phyloP scores from a whole-genome alignment of 2,888 invertebrate species.

The Smittia sp. region DNA sequence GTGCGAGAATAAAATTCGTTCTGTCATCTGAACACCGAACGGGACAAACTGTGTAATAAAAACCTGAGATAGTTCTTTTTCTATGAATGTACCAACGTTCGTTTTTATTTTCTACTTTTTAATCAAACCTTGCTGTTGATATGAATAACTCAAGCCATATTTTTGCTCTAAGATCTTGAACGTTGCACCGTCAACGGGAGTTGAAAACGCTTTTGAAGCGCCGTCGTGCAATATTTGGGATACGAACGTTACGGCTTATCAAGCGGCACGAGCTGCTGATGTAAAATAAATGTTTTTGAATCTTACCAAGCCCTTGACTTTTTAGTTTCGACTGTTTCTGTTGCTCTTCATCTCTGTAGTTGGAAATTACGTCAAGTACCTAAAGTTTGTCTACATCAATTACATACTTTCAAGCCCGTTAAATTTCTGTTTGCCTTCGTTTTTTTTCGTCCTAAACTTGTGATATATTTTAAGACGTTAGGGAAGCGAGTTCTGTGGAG shows the following conservation, averaged over 20 bases:
- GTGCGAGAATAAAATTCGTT: background rate
- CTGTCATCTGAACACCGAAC: background rate
- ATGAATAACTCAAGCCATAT: background rate
- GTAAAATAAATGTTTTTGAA: slow-evolving; percentile 1
- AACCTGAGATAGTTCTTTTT: slow-evolving; percentile 7
- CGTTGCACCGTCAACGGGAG: background rate
- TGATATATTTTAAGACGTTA: slow-evolving; percentile 39
- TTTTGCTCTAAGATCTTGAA: background rate
- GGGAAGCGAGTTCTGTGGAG: slow-evolving; percentile 10
- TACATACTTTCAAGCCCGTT: too few species aligned
- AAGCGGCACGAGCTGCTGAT: background rate
- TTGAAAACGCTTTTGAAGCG: background rate
- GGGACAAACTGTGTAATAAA: background rate
- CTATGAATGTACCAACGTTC: background rate
- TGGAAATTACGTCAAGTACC: slow-evolving; percentile 39
- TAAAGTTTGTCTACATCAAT: background rate
- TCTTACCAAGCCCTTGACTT: background rate
- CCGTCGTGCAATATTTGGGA: background rate
- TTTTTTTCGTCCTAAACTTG: slow-evolving; percentile 16
- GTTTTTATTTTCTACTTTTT: slow-evolving; percentile 7
- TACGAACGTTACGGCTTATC: background rate
- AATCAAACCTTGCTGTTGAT: background rate
- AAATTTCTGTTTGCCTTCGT: too few species aligned
- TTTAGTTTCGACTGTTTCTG: slow-evolving; percentile 3
- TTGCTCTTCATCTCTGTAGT: slow-evolving; percentile 1